Base-by-base conservation (phyloP, 1,140 invertebrate species). In the Trigoniulus corallinus region DNA sequence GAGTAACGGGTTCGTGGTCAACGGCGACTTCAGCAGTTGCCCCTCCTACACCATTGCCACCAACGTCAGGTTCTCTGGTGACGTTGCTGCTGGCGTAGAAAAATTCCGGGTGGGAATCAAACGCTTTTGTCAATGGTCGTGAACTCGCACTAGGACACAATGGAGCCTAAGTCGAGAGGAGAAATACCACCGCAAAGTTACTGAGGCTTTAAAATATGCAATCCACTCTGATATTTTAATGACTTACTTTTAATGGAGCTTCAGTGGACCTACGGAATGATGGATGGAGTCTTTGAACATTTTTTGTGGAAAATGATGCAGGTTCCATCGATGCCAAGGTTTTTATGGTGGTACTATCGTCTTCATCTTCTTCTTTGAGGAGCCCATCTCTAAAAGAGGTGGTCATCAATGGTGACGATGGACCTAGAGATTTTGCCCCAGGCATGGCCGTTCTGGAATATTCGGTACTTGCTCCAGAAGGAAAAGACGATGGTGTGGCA, bases 41-140 rank as follows among this genome's bases (percentile, higher is more conserved):
- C 18, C 49, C 44, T 7, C 49, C 49, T 18, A 22, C 44, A 25
- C 49, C 44, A 22, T 51, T 37, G n/a, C n/a, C n/a, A n/a, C n/a
- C n/a, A n/a, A 39, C 39, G 47, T 22, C 39, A 34, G n/a, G n/a
- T n/a, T n/a, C n/a, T n/a, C n/a, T n/a, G n/a, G n/a, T n/a, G n/a
- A n/a, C n/a, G n/a, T n/a, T n/a, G n/a, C n/a, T n/a, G n/a, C n/a
- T n/a, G n/a, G n/a, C n/a, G 37, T 39, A 39, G 37, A 39, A 18
- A 39, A 18, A 12, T 7, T 44, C 42, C 4, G 24, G 42, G 21
- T 44, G 42, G 21, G 42, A 44, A 44, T 44, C 42, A 20, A 21
- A 44, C 18, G 42, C 4, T 18, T 44, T 44, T 20, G 42, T 44
- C 18, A 44, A 7, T 34, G 29, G 4, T 44, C 42, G 7, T 44